A percentile compares a stretch with the other conserved stretches of the same genome.
phyloP scores from a whole-genome alignment of 2,113 vertebrate species.

The Bucco capensis region DNA sequence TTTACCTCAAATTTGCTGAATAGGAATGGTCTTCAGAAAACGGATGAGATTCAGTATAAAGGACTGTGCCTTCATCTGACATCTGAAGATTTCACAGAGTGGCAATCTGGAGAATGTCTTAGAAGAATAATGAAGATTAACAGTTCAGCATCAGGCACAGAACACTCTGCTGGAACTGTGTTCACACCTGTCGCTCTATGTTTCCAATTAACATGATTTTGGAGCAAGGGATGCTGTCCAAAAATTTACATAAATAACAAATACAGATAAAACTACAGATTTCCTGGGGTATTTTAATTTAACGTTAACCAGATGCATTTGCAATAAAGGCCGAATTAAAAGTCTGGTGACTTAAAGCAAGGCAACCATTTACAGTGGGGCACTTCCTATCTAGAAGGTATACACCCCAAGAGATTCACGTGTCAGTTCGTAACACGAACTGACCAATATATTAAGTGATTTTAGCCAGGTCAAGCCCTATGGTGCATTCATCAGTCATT shows the following conservation, averaged over 20 bases:
- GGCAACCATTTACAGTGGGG: background rate
- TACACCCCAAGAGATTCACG: background rate
- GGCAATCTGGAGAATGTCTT: background rate
- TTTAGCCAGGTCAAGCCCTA: background rate
- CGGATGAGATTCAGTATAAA: background rate
- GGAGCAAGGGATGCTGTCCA: background rate
- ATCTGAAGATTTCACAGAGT: background rate
- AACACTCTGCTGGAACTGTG: background rate
- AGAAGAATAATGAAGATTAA: background rate
- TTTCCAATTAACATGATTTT: constrained; percentile 38
- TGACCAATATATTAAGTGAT: background rate
- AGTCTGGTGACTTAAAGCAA: constrained; percentile 18
- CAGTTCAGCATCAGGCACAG: background rate
- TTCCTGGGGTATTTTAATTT: constrained; percentile 14
- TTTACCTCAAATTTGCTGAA: background rate
- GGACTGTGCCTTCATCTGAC: background rate
- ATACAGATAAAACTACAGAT: constrained; percentile 3
- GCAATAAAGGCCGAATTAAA: background rate
- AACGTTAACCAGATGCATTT: background rate
- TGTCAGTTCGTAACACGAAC: background rate
- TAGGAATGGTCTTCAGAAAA: background rate
- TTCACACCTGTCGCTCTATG: background rate
- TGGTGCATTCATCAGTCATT: background rate
- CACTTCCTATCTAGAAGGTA: constrained; percentile 8
- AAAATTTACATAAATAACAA: constrained; percentile 38